These are phyloP conservation scores for Zygaena filipendulae DNA, from an alignment of 2,888 invertebrate species.

Conservation along the genomic window DNA sequence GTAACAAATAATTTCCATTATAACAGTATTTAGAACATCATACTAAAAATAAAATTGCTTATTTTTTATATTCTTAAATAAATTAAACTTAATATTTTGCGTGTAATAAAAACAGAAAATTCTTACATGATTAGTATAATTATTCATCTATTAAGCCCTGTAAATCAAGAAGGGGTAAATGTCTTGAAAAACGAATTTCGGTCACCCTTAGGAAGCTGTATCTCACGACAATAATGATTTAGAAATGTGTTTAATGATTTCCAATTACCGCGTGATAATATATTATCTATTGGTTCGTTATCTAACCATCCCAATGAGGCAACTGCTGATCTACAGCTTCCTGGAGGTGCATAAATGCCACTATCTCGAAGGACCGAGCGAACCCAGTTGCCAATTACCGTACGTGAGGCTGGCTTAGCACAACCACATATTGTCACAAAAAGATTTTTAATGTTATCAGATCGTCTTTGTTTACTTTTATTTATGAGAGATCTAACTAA, in stretches of 20 bases:
- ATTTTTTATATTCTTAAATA: not conserved
- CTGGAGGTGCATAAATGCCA: conserved; percentile 4
- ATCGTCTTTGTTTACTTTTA: too few relatives aligned
- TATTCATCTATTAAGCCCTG: too few relatives aligned
- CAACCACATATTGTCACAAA: not conserved
- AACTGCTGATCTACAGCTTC: conserved; percentile 4
- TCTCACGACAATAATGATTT: conserved; percentile 3
- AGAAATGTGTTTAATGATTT: conserved; percentile 1
- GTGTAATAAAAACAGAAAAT: not conserved
- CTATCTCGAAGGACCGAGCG: conserved; percentile 1
- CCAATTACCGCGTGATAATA: conserved; percentile 4
- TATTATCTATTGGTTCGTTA: conserved; percentile 4
- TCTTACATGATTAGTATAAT: too few relatives aligned
- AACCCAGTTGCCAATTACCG: conserved; percentile 4
- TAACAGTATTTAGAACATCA: too few relatives aligned
- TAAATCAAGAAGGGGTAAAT: too few relatives aligned
- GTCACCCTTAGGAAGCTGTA: conserved; percentile 3
- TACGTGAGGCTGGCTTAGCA: conserved; percentile 1
- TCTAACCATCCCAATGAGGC: conserved; percentile 4
- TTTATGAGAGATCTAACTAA: too few relatives aligned
- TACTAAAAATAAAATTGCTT: not conserved
- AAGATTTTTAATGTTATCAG: too few relatives aligned
- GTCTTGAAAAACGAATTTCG: too few relatives aligned
- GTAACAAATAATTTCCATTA: too few relatives aligned
- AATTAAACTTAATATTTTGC: not conserved